Percentiles rank a stretch among this genome's conserved stretches.
phyloP scores from a whole-genome alignment of 30 jellyfish, hydroid and myxozoan species.

The Aurelia aurita region DNA sequence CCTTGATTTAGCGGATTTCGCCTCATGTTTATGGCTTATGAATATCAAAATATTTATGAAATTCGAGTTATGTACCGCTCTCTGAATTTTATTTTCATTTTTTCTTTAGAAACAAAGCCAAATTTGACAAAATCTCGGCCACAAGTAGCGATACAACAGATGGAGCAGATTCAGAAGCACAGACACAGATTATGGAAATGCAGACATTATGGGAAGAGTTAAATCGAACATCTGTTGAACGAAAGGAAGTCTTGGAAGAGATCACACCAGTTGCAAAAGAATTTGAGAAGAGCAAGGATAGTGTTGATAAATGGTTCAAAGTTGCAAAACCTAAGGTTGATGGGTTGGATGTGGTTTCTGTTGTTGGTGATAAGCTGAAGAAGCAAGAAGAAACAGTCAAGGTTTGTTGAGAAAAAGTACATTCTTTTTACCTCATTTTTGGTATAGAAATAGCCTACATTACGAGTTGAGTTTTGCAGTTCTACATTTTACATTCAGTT shows the following conservation, averaged over 20 bases:
- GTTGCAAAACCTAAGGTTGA: slow-evolving; percentile 67
- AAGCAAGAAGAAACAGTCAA: slow-evolving; percentile 64
- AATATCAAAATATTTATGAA: too few relatives aligned
- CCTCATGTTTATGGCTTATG: too few relatives aligned
- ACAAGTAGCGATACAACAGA: slow-evolving; percentile 61
- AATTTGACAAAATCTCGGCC: slow-evolving; percentile 51
- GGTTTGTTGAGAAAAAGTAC: slow-evolving; percentile 10
- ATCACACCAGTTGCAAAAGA: slow-evolving; percentile 61
- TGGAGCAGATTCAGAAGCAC: slow-evolving; percentile 20
- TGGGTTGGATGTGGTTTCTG: slow-evolving; percentile 66
- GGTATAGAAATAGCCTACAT: too few relatives aligned
- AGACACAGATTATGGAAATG: slow-evolving; percentile 47
- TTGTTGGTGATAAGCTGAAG: slow-evolving; percentile 58
- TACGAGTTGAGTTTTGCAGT: too few relatives aligned
- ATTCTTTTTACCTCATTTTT: too few relatives aligned
- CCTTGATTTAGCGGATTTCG: too few relatives aligned
- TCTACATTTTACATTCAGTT: too few relatives aligned
- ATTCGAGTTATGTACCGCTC: too few relatives aligned
- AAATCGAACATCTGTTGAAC: slow-evolving; percentile 34
- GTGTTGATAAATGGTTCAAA: slow-evolving; percentile 66
- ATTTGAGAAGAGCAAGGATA: slow-evolving; percentile 33
- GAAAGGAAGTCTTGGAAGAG: slow-evolving; percentile 76
- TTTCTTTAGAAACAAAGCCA: slow-evolving; percentile 57
- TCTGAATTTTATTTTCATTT: neutral
- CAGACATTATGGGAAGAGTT: slow-evolving; percentile 68